Percentiles rank a stretch among this genome's conserved stretches.
Conservation (phyloP, 2,888 invertebrate genomes). For the Ophion ventricosus region DNA sequence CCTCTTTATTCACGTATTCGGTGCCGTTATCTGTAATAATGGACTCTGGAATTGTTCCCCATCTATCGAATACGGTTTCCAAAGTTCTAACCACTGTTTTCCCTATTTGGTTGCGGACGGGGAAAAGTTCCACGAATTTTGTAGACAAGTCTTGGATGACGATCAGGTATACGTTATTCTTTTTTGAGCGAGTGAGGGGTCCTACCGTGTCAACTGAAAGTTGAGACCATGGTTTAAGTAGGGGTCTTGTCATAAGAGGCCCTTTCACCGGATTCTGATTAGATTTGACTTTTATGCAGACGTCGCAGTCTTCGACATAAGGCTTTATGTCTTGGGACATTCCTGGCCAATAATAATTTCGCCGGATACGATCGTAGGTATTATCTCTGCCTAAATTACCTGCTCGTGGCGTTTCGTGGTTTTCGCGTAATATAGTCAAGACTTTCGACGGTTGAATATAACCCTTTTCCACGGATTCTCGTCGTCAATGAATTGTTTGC, state of each 20-base stretch:
- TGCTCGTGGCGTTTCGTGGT: not conserved
- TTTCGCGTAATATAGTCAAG: not conserved
- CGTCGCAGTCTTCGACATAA: conserved; percentile 42
- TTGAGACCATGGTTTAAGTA: conserved; percentile 48
- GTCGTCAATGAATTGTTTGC: not conserved
- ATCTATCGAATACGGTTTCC: conserved; percentile 36
- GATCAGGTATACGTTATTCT: not conserved
- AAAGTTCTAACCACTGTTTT: conserved; percentile 34
- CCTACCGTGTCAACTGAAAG: conserved; percentile 34
- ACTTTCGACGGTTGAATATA: not conserved
- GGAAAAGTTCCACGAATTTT: conserved; percentile 50
- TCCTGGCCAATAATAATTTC: conserved; percentile 47
- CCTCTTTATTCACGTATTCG: conserved; percentile 41
- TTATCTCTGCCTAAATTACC: conserved; percentile 25
- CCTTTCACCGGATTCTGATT: conserved; percentile 47
- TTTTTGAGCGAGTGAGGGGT: conserved; percentile 4
- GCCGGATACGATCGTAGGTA: conserved; percentile 36
- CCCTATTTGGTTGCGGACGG: conserved; percentile 30
- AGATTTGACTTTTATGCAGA: conserved; percentile 39
- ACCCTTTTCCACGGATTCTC: not conserved
- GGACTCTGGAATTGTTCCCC: conserved; percentile 37
- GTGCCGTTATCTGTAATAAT: conserved; percentile 43
- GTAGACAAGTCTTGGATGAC: conserved; percentile 47
- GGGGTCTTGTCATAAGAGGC: conserved; percentile 11
- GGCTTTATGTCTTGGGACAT: conserved; percentile 20